phyloP scores from a whole-genome alignment of 1,140 invertebrate species.

The Ooceraea biroi region DNA sequence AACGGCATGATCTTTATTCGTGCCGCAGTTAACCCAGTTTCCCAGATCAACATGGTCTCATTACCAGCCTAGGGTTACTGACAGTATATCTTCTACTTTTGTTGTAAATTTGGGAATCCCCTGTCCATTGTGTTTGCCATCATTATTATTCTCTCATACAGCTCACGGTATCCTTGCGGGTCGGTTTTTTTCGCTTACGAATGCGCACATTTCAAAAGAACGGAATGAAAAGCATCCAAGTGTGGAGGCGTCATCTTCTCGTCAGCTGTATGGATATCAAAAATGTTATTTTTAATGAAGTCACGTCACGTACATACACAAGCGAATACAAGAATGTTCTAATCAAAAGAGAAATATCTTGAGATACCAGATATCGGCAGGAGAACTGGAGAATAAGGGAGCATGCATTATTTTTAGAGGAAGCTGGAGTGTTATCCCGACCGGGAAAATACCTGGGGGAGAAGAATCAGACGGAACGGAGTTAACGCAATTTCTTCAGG shows the following conservation, averaged over 20 bases:
- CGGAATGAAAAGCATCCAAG: neutral
- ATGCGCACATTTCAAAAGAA: neutral
- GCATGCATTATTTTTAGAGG: conserved; percentile 28
- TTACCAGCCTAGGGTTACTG: conserved; percentile 19
- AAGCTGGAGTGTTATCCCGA: conserved; percentile 4
- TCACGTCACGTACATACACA: too few species aligned
- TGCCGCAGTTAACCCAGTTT: conserved; percentile 56
- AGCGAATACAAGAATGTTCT: neutral
- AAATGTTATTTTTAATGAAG: too few species aligned
- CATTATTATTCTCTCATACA: neutral
- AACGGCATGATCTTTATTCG: conserved; percentile 52
- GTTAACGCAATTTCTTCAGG: conserved; percentile 61
- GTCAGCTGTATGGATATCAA: too few species aligned
- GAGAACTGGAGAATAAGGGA: neutral
- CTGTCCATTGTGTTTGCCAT: neutral
- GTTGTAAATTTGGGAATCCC: neutral
- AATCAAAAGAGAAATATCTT: conserved; percentile 16
- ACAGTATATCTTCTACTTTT: conserved; percentile 22
- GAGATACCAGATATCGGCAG: conserved; percentile 5
- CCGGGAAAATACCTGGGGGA: conserved; percentile 28
- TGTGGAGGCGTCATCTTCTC: neutral
- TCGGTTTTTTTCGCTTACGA: neutral
- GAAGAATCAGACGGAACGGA: neutral
- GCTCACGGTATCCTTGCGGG: neutral
- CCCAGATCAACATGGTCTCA: conserved; percentile 56